Evolutionary conservation across 2,888 invertebrate species (phyloP).

Genomic region (Ligdia adustata): DNA sequence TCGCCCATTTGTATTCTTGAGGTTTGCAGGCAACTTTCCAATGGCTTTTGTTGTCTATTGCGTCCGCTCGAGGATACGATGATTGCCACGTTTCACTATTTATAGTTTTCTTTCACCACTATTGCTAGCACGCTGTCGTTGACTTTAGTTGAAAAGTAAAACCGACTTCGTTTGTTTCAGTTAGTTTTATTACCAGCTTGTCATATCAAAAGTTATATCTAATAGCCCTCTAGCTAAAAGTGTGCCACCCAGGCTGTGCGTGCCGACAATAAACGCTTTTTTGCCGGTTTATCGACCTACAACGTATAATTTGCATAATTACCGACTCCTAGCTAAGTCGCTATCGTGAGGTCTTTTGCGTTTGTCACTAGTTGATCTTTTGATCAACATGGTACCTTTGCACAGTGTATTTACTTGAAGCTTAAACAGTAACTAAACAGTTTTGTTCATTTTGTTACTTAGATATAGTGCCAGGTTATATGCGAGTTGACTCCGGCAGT

Average conservation of each 20-base stretch:
- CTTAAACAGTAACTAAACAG: not conserved
- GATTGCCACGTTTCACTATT: slow-evolving; percentile 45
- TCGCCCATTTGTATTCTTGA: slow-evolving; percentile 75
- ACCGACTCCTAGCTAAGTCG: slow-evolving; percentile 48
- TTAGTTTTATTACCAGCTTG: not conserved
- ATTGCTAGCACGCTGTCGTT: not conserved
- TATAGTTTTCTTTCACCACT: slow-evolving; percentile 44
- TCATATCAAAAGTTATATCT: not conserved
- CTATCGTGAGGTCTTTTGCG: slow-evolving; percentile 47
- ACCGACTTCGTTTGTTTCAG: not conserved
- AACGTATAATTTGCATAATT: slow-evolving; percentile 57
- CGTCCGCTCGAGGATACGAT: slow-evolving; percentile 54
- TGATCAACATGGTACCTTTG: slow-evolving; percentile 2
- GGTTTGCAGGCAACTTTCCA: slow-evolving; percentile 69
- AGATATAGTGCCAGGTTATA: slow-evolving; percentile 1
- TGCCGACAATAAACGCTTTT: slow-evolving; percentile 24
- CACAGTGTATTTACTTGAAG: not conserved
- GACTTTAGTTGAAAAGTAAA: not conserved
- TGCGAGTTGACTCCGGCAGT: slow-evolving; percentile 25
- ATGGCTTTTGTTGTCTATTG: slow-evolving; percentile 63
- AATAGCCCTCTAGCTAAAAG: not conserved
- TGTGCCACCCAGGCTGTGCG: slow-evolving; percentile 10
- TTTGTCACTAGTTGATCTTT: slow-evolving; percentile 29
- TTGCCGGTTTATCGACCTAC: slow-evolving; percentile 20
- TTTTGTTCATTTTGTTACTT: not conserved